A percentile compares a stretch with the other conserved stretches of the same genome.
Conservation (phyloP, 2,888 invertebrate genomes). For the Ectemnius lituratus region DNA sequence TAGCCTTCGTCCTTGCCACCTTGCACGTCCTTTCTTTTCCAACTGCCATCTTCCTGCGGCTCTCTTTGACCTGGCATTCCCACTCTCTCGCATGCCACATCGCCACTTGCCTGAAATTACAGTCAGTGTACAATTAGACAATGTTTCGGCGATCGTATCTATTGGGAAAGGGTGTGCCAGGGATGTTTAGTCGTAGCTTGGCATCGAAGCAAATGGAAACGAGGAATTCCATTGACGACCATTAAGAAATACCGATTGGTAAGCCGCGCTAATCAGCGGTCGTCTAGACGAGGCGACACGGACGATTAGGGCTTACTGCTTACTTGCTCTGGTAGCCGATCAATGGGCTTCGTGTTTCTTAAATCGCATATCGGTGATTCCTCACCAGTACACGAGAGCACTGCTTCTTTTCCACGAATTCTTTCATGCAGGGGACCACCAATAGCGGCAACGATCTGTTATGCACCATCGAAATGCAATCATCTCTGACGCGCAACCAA, state of each 20-base stretch:
- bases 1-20: slow-evolving; percentile 22
- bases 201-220: slow-evolving; percentile 11
- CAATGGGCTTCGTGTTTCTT: slow-evolving; percentile 68
- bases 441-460: slow-evolving; percentile 31
- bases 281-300: slow-evolving; percentile 69
- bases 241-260: slow-evolving; percentile 33
- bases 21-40: slow-evolving; percentile 4
- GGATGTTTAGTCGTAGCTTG: not conserved
- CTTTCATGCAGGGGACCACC: slow-evolving; percentile 48
- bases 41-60: slow-evolving; percentile 8
- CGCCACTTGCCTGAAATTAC: not conserved
- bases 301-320: slow-evolving; percentile 60
- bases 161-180: no score
- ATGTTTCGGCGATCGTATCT: no score
- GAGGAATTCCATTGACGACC: slow-evolving; percentile 20
- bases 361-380: slow-evolving; percentile 44
- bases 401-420: not conserved
- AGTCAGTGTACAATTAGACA: no score
- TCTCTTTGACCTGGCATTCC: slow-evolving; percentile 1
- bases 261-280: slow-evolving; percentile 33
- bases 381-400: slow-evolving; percentile 9
- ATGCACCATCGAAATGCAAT: slow-evolving; percentile 34
- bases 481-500: slow-evolving; percentile 28
- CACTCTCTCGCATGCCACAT: not conserved
- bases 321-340: slow-evolving; percentile 50